Base-by-base conservation (phyloP, 2,888 invertebrate genomes). In the Mesopsocus fuscifrons region DNA sequence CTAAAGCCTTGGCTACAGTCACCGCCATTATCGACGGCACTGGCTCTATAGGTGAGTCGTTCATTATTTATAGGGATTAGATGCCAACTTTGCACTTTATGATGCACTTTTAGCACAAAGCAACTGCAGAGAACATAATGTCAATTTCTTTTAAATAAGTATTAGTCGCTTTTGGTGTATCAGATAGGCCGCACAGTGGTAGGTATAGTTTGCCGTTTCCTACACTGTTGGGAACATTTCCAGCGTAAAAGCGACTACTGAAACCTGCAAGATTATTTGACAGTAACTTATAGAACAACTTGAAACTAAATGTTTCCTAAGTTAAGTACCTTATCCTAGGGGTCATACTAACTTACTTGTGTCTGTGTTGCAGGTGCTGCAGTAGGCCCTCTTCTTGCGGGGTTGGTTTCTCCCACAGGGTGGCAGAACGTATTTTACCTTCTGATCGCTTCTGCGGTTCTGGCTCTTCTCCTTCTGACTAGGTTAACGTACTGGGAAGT, bases 21-120 rank as follows among this genome's bases (percentile, higher is more conserved):
- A 89, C 94, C 0, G 89, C 94, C 17, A 92, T 95, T 52, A 94
- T 95, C 35, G 95, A 95, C 62, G 95, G 95, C 35, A 94, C 94
- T 1, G 94, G 95, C 5, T 87, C 85, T 46, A 72, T 87, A 45
- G 85, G 80, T 76, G 47, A 55, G 53, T 45, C 34, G 17, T 41
- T n/a, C n/a, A n/a, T n/a, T n/a, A 20, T 20, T 23, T 33, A 16
- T 16, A 42, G 11, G 38, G 18, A 17, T 21, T 20, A 40, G 18
- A 16, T 40, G 13, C 31, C n/a, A n/a, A 31, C 13, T 13, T n/a
- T n/a, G n/a, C n/a, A n/a, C n/a, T n/a, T n/a, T n/a, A n/a, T n/a
- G n/a, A n/a, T n/a, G n/a, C n/a, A n/a, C n/a, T n/a, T n/a, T n/a
- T n/a, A n/a, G n/a, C n/a, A n/a, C n/a, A n/a, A n/a, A n/a, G n/a